These are phyloP conservation scores for Amorpha juglandis DNA, from an alignment of 2,888 invertebrate genomes.

Conservation along the genomic window DNA sequence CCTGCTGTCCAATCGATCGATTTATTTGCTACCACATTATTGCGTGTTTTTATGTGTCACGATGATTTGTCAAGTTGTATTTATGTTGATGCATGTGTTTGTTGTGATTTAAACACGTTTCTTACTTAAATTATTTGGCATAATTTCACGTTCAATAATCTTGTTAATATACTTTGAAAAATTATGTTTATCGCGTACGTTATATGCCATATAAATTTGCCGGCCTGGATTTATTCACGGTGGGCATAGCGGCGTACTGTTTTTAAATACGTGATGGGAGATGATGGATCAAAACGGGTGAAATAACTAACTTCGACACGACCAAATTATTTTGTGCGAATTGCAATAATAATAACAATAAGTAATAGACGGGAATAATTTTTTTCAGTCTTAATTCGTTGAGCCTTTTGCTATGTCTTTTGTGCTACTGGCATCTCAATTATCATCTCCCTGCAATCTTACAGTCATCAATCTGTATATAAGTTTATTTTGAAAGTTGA, in stretches of 20 bases:
- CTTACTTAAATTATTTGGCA: background rate
- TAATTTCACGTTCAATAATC: constrained; percentile 12
- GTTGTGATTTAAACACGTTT: constrained; percentile 20
- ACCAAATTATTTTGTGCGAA: too few relatives aligned
- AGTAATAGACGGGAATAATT: too few relatives aligned
- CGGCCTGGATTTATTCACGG: too few relatives aligned
- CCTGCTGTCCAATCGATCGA: background rate
- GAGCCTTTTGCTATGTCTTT: background rate
- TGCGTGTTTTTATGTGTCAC: background rate
- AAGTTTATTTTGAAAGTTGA: background rate
- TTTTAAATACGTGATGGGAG: too few relatives aligned
- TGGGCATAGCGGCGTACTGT: too few relatives aligned
- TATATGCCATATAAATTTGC: too few relatives aligned
- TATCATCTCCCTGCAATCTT: background rate
- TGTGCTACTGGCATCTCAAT: too few relatives aligned
- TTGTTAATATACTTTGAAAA: background rate
- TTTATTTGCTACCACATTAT: background rate
- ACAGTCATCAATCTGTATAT: background rate
- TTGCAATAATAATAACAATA: too few relatives aligned
- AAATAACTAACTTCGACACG: too few relatives aligned
- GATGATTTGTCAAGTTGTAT: constrained; percentile 20
- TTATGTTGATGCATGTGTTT: constrained; percentile 15
- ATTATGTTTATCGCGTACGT: background rate
- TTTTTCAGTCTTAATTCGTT: too few relatives aligned
- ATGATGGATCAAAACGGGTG: too few relatives aligned